Evolutionary conservation across 1,140 invertebrate species (phyloP), one percentile per base, ranked within the genome.

Genomic region (Zaprionus taronus): DNA sequence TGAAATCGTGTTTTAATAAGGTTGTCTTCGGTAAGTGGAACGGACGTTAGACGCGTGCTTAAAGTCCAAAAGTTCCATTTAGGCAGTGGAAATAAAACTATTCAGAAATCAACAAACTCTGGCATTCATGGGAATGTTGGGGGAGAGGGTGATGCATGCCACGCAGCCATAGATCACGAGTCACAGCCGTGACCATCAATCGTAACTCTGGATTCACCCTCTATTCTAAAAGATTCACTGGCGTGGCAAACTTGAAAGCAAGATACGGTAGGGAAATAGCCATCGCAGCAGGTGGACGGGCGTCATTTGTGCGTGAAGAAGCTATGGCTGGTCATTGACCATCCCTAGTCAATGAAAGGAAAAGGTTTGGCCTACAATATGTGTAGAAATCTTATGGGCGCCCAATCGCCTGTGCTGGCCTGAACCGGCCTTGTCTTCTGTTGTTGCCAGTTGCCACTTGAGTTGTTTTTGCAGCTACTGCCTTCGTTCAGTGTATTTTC

Each of bases 361-460:
- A 47, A 17, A 47, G 41, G 41, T 47, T 47, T 4, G n/a, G 41
- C 7, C n/a, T 47, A 47, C 7, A 17, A 9, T 9, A 6, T 47
- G n/a, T 47, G 17, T 47, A 11, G 2, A 17, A 47, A 47, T 47
- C 41, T 47, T 4, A 11, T 17, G 7, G 15, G 63, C 53, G 70
- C 70, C 62, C 63, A 66, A 51, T 51, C 20, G n/a, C 57, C 65
- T 28, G 15, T 12, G 11, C 14, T 7, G 15, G 9, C 1, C 36
- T 62, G 55, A 87, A 47, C 80, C 80, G 79, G 34, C 28, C 76
- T 7, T 24, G 62, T n/a, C n/a, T n/a, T n/a, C 15, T 56, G 60
- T 12, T 47, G 66, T 77, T 38, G 26, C 73, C 20, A 49, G 71
- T 62, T 77, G 70, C 81, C 82, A 85, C 79, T 85, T 81, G 24